Conservation (phyloP, 2,797 vertebrate genomes). For the Channallabes apus region DNA sequence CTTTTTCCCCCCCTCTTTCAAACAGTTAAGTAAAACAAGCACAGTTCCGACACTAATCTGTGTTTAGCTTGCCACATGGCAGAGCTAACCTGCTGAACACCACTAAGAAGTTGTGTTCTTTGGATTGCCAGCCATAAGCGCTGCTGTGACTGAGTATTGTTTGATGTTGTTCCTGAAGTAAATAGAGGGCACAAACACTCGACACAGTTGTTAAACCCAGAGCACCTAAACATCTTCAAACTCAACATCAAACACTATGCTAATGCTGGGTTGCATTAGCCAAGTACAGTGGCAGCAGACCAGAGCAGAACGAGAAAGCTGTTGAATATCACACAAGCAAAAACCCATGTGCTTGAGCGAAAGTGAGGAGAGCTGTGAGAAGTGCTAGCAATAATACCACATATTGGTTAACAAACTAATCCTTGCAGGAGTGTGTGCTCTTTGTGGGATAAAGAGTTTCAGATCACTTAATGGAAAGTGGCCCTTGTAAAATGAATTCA, state of each 20-base stretch:
- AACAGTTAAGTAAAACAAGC: neutral
- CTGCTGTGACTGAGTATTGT: slow-evolving; percentile 66
- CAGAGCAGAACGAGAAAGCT: slow-evolving; percentile 38
- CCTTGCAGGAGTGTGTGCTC: slow-evolving; percentile 44
- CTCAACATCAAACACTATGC: slow-evolving; percentile 79
- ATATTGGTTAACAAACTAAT: slow-evolving; percentile 54
- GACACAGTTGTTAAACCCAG: slow-evolving; percentile 77
- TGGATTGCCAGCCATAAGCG: slow-evolving; percentile 23
- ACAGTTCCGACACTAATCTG: neutral
- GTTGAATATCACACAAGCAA: slow-evolving; percentile 31
- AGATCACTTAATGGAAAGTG: slow-evolving; percentile 53
- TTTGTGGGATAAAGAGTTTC: slow-evolving; percentile 55
- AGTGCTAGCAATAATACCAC: slow-evolving; percentile 53
- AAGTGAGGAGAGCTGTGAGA: slow-evolving; percentile 30
- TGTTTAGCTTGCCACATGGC: slow-evolving; percentile 3
- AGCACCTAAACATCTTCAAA: slow-evolving; percentile 76
- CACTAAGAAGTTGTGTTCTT: neutral
- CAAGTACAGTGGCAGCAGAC: slow-evolving; percentile 36
- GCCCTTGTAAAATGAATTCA: slow-evolving; percentile 51
- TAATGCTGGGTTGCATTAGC: slow-evolving; percentile 77
- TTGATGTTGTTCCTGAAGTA: slow-evolving; percentile 76
- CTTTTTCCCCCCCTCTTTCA: neutral
- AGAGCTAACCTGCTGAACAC: neutral
- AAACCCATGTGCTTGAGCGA: slow-evolving; percentile 12
- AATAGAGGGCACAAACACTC: slow-evolving; percentile 75